Evolutionary conservation across 2,888 invertebrate species (phyloP).

Genomic region (Tenthredo scrophulariae): DNA sequence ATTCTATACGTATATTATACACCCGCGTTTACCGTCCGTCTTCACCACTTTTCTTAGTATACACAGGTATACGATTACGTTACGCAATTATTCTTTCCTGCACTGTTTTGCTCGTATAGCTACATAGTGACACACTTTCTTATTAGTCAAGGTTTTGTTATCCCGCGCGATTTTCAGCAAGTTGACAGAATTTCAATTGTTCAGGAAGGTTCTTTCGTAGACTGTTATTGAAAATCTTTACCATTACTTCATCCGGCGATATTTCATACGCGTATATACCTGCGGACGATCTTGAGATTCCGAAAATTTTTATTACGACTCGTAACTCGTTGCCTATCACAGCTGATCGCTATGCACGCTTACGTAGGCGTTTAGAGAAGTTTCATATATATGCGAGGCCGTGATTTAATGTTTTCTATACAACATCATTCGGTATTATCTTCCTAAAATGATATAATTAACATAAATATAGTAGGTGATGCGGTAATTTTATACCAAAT

Average conservation of each 20-base stretch:
- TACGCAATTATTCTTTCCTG: neutral
- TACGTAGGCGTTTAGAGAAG: too few relatives aligned
- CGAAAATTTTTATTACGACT: neutral
- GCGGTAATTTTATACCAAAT: neutral
- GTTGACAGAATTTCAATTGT: neutral
- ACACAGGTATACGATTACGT: neutral
- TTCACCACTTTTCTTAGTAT: neutral
- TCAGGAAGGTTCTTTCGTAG: neutral
- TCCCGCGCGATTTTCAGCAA: neutral
- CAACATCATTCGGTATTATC: neutral
- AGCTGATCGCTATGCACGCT: neutral
- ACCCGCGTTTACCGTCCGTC: neutral
- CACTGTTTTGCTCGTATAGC: neutral
- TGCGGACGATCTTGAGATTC: neutral
- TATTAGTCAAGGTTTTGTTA: neutral
- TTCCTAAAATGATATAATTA: neutral
- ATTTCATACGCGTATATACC: neutral
- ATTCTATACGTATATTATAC: neutral
- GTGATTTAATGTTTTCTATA: neutral
- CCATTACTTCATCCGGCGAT: neutral
- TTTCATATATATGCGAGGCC: neutral
- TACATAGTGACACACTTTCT: conserved; percentile 11
- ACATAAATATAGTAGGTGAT: neutral
- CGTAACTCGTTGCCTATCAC: neutral
- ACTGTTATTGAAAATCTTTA: neutral